phyloP scores from a whole-genome alignment of 2,888 invertebrate genomes.

The Nasonia oneida region DNA sequence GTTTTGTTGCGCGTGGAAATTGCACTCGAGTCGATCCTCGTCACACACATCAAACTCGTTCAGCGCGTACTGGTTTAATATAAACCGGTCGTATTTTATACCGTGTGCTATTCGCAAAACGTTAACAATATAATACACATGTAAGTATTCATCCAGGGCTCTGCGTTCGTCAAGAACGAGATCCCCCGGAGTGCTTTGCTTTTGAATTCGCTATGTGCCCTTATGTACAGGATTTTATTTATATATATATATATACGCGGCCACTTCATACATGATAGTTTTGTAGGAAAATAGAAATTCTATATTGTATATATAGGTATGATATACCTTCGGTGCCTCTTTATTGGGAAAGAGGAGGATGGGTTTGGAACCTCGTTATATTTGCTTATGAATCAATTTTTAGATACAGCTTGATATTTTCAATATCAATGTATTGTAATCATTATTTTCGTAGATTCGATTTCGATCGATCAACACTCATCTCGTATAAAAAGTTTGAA shows the following conservation, averaged over 20 bases:
- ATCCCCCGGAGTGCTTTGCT: background rate
- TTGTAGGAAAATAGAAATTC: slow-evolving; percentile 58
- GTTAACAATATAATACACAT: slow-evolving; percentile 32
- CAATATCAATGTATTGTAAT: too few species aligned
- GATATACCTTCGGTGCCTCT: background rate
- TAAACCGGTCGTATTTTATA: slow-evolving; percentile 67
- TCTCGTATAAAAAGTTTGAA: background rate
- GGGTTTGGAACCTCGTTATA: background rate
- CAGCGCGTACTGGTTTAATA: slow-evolving; percentile 69
- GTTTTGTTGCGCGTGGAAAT: slow-evolving; percentile 9
- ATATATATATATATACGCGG: background rate
- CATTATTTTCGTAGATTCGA: too few species aligned
- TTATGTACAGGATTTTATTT: slow-evolving; percentile 23
- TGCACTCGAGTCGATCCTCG: background rate
- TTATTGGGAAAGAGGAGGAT: slow-evolving; percentile 21
- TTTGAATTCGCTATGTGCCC: slow-evolving; percentile 11
- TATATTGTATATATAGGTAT: background rate
- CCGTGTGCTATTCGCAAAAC: background rate
- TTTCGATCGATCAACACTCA: too few species aligned
- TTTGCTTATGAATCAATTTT: slow-evolving; percentile 17
- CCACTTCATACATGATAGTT: slow-evolving; percentile 41
- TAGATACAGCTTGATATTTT: too few species aligned
- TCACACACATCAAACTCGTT: background rate
- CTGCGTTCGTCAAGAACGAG: background rate
- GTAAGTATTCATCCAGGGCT: background rate